Percentiles rank a stretch among this genome's conserved stretches.
Evolutionary conservation across 2,113 vertebrate genomes (phyloP).

Genomic region (Emydocephalus ijimae): DNA sequence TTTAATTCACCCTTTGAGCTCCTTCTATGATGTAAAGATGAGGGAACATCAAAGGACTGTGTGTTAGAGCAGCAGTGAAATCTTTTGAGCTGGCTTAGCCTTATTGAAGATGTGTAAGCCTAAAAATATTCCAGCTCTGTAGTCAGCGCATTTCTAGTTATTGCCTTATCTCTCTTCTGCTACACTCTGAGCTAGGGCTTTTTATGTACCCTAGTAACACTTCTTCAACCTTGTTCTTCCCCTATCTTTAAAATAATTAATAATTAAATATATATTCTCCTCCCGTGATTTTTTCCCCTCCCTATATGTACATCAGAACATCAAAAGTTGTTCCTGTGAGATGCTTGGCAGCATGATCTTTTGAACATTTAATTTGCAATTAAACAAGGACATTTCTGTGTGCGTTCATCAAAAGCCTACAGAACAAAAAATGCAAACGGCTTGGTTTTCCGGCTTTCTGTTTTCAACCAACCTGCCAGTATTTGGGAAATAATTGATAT

Average conservation of each 20-base stretch:
- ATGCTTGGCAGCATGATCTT: constrained; percentile 16
- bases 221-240: constrained; percentile 33
- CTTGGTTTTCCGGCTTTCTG: not conserved
- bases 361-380: constrained; percentile 37
- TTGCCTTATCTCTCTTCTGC: constrained; percentile 58
- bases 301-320: constrained; percentile 37
- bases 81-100: constrained; percentile 74
- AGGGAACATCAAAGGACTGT: constrained; percentile 86
- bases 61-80: constrained; percentile 70
- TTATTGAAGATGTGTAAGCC: constrained; percentile 70
- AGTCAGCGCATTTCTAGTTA: constrained; percentile 51
- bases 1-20: constrained; percentile 98
- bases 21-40: constrained; percentile 90
- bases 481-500: not conserved
- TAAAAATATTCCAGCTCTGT: constrained; percentile 64
- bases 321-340: constrained; percentile 39
- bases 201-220: constrained; percentile 50
- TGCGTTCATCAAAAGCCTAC: not conserved
- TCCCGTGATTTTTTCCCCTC: not conserved
- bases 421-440: constrained; percentile 1
- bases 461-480: not conserved
- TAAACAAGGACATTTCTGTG: constrained; percentile 25
- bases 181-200: constrained; percentile 53
- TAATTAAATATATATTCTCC: constrained; percentile 26
- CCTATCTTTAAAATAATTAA: constrained; percentile 44